Evolutionary conservation across 2,113 vertebrate genomes (phyloP), one percentile per base, ranked within the genome.

Genomic region (Saccopteryx bilineata): DNA sequence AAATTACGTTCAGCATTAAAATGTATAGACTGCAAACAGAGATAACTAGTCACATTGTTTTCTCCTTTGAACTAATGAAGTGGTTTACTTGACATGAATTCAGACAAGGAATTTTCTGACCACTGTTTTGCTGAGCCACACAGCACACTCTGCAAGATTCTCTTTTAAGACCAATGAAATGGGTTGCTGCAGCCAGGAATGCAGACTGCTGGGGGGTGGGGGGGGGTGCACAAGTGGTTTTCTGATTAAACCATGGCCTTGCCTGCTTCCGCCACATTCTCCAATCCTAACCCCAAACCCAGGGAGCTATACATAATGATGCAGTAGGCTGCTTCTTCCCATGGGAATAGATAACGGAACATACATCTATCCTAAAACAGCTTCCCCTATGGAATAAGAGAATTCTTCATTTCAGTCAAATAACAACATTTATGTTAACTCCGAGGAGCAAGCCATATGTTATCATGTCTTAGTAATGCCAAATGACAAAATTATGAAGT

Each of bases 401-500:
- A 94, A 95, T 46, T 89, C 78, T 96, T 68, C 85, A 92, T 95
- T 97, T 95, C 84, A 84, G 74, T 96, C 79, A 87, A 97, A 95
- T 76, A 83, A 89, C 82, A 97, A 91, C 89, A 95, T 80, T 95
- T 88, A 95, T 71, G 85, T 88, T 93, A 90, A 95, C 88, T 96
- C 71, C 91, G 81, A 60, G 90, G 71, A 96, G 79, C 76, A 95
- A 96, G 85, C 91, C 95, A 93, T 97, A 93, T 97, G 95, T 78
- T 95, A 90, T 50, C 90, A 65, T 91, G 78, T 82, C 54, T 96
- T 82, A 82, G 85, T 81, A 54, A 95, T 96, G 91, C 95, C 91
- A 97, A 93, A 97, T 86, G 95, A 96, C 93, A 97, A 93, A 95
- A 96, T 96, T 94, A 96, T 83, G 12, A 33, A 94, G 94, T 81